Conservation (phyloP, 1,140 invertebrate species). For the Cotesia glomerata region DNA sequence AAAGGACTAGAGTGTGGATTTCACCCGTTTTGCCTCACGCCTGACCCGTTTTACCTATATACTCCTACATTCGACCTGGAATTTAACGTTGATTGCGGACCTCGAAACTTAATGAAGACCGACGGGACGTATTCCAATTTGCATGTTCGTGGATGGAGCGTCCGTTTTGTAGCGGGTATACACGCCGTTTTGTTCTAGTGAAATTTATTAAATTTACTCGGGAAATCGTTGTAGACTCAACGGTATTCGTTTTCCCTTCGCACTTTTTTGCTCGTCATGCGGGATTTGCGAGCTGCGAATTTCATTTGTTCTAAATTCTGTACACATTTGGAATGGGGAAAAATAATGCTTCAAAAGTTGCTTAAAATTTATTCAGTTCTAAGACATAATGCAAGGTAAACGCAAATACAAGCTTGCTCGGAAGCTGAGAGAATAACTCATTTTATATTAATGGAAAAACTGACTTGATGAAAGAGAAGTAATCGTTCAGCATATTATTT, state of each 20-base stretch:
- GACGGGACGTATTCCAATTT: conserved; percentile 42
- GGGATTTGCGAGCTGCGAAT: not conserved
- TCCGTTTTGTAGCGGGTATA: conserved; percentile 36
- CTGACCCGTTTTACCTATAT: not conserved
- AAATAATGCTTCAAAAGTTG: not conserved
- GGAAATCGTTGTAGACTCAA: not conserved
- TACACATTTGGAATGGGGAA: not conserved
- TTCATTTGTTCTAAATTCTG: not conserved
- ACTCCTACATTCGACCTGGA: conserved; percentile 2
- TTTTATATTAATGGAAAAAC: too few relatives aligned
- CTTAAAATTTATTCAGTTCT: too few relatives aligned
- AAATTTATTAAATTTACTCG: conserved; percentile 46
- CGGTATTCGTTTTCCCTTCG: not conserved
- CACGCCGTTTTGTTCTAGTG: conserved; percentile 10
- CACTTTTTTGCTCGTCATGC: not conserved
- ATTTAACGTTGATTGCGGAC: conserved; percentile 37
- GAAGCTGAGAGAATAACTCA: too few relatives aligned
- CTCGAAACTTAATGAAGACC: conserved; percentile 43
- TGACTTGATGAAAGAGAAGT: too few relatives aligned
- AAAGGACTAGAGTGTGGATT: conserved; percentile 18
- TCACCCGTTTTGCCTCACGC: conserved; percentile 1
- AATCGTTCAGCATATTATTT: too few relatives aligned
- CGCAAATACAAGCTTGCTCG: too few relatives aligned
- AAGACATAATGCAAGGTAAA: too few relatives aligned
- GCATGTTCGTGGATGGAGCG: conserved; percentile 34